phyloP scores from a whole-genome alignment of 1,140 invertebrate species.

The Pygmarrhopalites habei region DNA sequence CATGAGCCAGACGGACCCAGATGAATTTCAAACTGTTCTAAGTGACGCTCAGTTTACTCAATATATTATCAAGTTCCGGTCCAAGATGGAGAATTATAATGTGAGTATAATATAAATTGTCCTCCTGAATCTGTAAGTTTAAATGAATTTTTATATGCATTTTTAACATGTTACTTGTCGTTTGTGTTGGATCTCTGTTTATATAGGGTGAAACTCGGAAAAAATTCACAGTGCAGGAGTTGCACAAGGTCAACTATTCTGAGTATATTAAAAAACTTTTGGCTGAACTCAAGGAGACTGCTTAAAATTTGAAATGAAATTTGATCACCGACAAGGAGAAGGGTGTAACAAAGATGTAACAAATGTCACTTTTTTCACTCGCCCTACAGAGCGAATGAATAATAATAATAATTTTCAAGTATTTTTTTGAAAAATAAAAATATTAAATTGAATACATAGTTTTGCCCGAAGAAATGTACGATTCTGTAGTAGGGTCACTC shows the following conservation, averaged over 20 bases:
- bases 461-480: too few species aligned
- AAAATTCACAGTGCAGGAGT: slow-evolving; percentile 61
- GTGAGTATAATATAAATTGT: slow-evolving; percentile 48
- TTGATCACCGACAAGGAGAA: too few species aligned
- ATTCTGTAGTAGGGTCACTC: too few species aligned
- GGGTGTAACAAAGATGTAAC: too few species aligned
- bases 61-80: slow-evolving; percentile 71
- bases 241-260: slow-evolving; percentile 64
- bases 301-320: too few species aligned
- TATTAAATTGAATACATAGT: too few species aligned
- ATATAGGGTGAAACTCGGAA: slow-evolving; percentile 78
- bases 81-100: slow-evolving; percentile 84
- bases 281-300: slow-evolving; percentile 54
- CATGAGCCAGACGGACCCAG: slow-evolving; percentile 55
- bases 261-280: slow-evolving; percentile 65
- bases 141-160: slow-evolving; percentile 21
- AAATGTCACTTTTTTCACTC: too few species aligned
- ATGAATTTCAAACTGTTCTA: slow-evolving; percentile 57
- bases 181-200: too few species aligned
- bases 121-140: slow-evolving; percentile 21
- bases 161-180: too few species aligned
- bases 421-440: too few species aligned
- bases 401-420: too few species aligned
- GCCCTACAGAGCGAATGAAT: too few species aligned
- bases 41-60: slow-evolving; percentile 66